Percentiles rank a stretch among this genome's conserved stretches.
Conservation (phyloP, 2,113 vertebrate genomes). For the Pungitius pungitius region DNA sequence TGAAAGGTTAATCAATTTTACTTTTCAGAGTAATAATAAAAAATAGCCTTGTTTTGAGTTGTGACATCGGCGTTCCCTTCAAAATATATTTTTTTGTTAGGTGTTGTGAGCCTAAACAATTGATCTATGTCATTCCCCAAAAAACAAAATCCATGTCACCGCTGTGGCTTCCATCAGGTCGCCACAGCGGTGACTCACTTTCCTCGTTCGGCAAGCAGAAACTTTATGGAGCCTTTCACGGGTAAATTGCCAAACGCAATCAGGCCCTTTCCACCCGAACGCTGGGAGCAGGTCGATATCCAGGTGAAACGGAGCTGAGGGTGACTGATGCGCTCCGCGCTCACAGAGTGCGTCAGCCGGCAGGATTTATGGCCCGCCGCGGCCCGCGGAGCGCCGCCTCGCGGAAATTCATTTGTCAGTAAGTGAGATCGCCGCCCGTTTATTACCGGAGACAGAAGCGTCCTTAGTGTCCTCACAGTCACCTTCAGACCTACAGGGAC, state of each 20-base stretch:
- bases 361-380: slow-evolving; percentile 48
- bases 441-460: slow-evolving; percentile 33
- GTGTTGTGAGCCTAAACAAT: slow-evolving; percentile 47
- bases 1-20: slow-evolving; percentile 38
- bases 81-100: slow-evolving; percentile 11
- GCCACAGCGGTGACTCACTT: slow-evolving; percentile 55
- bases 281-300: slow-evolving; percentile 62
- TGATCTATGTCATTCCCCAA: slow-evolving; percentile 28
- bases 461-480: slow-evolving; percentile 31
- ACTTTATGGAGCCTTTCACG: slow-evolving; percentile 51
- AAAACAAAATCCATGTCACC: slow-evolving; percentile 53
- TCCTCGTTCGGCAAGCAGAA: slow-evolving; percentile 45
- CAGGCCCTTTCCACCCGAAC: slow-evolving; percentile 59
- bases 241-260: slow-evolving; percentile 69
- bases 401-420: slow-evolving; percentile 57
- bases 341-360: slow-evolving; percentile 69
- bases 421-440: slow-evolving; percentile 30
- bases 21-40: slow-evolving; percentile 34
- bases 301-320: slow-evolving; percentile 52
- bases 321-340: slow-evolving; percentile 71
- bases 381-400: slow-evolving; percentile 53
- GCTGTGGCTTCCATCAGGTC: slow-evolving; percentile 52
- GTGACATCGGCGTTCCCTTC: slow-evolving; percentile 36
- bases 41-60: slow-evolving; percentile 20
- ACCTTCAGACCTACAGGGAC: slow-evolving; percentile 37